Percentiles rank a stretch among this genome's conserved stretches.
These are phyloP conservation scores for Drosophila pectinifera DNA, from an alignment of 1,140 invertebrate genomes.

Conservation along the genomic window DNA sequence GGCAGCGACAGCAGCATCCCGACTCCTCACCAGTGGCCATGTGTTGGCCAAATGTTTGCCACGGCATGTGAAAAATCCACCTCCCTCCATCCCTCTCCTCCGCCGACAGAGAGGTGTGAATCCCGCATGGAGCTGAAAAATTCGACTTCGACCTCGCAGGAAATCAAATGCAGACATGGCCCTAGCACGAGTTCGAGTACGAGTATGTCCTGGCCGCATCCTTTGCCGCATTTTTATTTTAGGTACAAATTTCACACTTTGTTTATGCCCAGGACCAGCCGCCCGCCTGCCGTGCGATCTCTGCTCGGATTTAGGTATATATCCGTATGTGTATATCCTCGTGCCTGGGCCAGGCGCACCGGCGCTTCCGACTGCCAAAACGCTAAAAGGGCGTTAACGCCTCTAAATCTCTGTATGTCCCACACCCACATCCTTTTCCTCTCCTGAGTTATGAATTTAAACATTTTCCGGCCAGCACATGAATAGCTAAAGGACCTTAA, in stretches of 20 bases:
- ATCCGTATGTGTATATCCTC: slow-evolving; percentile 4
- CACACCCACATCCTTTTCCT: not conserved
- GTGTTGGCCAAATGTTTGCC: slow-evolving; percentile 82
- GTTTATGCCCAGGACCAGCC: slow-evolving; percentile 43
- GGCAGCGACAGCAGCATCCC: slow-evolving; percentile 31
- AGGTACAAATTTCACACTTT: slow-evolving; percentile 82
- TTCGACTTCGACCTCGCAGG: slow-evolving; percentile 45
- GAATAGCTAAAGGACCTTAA: slow-evolving; percentile 25
- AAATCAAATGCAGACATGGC: slow-evolving; percentile 78
- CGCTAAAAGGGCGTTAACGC: slow-evolving; percentile 36
- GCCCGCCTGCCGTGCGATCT: slow-evolving; percentile 61
- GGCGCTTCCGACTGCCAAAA: slow-evolving; percentile 33
- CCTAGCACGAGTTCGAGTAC: not conserved
- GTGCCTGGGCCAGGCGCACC: slow-evolving; percentile 39
- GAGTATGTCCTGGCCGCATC: slow-evolving; percentile 37
- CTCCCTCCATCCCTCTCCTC: slow-evolving; percentile 8
- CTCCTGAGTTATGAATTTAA: slow-evolving; percentile 34
- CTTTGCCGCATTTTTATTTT: slow-evolving; percentile 78
- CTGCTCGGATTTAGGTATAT: slow-evolving; percentile 1
- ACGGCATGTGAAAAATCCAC: slow-evolving; percentile 80
- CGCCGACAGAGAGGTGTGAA: slow-evolving; percentile 42
- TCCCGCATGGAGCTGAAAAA: slow-evolving; percentile 59
- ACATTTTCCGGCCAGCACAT: slow-evolving; percentile 31
- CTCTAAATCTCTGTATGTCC: slow-evolving; percentile 2
- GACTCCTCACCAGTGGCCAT: slow-evolving; percentile 50